phyloP scores from a whole-genome alignment of 1,140 invertebrate species.

The Lanistes nyassanus region DNA sequence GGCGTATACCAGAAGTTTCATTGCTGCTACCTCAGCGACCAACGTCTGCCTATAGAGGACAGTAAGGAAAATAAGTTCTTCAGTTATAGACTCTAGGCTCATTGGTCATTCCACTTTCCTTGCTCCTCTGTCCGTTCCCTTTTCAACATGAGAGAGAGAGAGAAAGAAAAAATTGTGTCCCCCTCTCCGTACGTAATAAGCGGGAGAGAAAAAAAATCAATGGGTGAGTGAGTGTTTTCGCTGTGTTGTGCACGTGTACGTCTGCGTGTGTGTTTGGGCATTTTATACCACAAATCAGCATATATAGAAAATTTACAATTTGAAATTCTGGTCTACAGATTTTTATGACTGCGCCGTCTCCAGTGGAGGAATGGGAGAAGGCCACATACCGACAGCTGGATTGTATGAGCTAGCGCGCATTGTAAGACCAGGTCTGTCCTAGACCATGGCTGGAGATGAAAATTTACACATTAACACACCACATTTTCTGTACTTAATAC shows the following conservation, averaged over 20 bases:
- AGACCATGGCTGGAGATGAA: too few relatives aligned
- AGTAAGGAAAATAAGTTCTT: neutral
- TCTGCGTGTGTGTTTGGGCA: too few relatives aligned
- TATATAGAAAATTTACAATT: too few relatives aligned
- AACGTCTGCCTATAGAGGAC: neutral
- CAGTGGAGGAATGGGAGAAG: slow-evolving; percentile 68
- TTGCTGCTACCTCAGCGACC: slow-evolving; percentile 37
- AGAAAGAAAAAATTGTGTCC: neutral
- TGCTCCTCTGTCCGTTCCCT: neutral
- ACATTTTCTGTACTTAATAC: too few relatives aligned
- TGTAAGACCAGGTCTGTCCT: slow-evolving; percentile 63
- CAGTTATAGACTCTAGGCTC: neutral
- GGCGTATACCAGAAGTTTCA: slow-evolving; percentile 51
- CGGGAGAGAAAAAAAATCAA: too few relatives aligned
- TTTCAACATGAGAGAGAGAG: neutral
- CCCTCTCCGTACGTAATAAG: too few relatives aligned
- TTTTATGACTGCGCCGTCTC: slow-evolving; percentile 62
- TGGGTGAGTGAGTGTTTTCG: too few relatives aligned
- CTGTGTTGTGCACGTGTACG: too few relatives aligned
- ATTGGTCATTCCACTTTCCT: neutral
- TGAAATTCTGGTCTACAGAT: too few relatives aligned
- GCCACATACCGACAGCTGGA: slow-evolving; percentile 66
- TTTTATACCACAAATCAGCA: too few relatives aligned
- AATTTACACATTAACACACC: too few relatives aligned
- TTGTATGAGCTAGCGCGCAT: slow-evolving; percentile 66